These are phyloP conservation scores for Muntiacus muntjak DNA, from an alignment of 2,113 vertebrate species.

Conservation along the genomic window DNA sequence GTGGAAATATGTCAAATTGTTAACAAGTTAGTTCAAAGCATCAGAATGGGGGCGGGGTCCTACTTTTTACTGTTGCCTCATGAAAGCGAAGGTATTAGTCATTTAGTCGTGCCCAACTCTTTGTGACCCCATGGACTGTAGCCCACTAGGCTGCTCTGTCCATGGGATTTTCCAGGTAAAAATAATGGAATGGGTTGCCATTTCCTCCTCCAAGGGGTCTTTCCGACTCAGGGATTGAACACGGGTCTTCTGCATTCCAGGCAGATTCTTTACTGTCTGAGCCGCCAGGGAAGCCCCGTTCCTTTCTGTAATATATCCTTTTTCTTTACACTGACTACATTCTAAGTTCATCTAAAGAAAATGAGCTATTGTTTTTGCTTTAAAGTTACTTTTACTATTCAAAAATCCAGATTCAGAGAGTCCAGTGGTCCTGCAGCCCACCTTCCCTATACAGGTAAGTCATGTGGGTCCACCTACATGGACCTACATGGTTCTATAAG, in stretches of 20 bases:
- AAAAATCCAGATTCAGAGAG: neutral
- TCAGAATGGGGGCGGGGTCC: neutral
- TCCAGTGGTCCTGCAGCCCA: neutral
- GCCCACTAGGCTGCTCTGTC: neutral
- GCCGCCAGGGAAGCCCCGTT: neutral
- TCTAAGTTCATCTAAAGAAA: neutral
- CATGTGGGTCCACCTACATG: neutral
- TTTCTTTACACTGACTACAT: neutral
- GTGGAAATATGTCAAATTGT: neutral
- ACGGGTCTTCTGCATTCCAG: neutral
- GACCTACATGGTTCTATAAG: neutral
- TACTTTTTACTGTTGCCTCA: neutral
- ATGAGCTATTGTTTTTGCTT: neutral
- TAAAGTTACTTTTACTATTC: neutral
- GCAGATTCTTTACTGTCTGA: neutral
- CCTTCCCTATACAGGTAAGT: neutral
- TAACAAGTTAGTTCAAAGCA: neutral
- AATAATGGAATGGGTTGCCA: neutral
- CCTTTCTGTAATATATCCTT: neutral
- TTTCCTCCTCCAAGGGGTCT: neutral
- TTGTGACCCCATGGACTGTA: neutral
- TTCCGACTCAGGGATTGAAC: neutral
- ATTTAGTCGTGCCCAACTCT: neutral
- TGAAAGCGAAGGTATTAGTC: neutral
- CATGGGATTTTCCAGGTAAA: neutral